Evolutionary conservation across 92 coral and sea anemone species (phyloP), one percentile per base, ranked within the genome.

Genomic region (Porites divaricata): DNA sequence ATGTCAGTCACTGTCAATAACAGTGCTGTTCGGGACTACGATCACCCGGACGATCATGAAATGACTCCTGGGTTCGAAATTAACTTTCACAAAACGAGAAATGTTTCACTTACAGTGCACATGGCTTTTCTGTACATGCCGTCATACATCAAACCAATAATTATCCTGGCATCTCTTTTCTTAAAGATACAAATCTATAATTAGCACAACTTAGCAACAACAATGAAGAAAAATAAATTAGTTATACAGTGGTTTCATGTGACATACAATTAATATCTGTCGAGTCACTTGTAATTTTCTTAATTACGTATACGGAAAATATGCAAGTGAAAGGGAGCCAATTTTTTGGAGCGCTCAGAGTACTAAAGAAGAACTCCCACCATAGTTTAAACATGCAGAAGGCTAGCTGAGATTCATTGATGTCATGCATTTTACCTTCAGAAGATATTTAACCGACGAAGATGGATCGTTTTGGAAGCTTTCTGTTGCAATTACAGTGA

Each of bases 111-210:
- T 48, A 95, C 98, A 67, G 90, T 68, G 85, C 98, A 95, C 91
- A 95, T 88, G 9, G 94, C 84, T 58, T 90, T 81, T 72, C 98
- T 89, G 67, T 91, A 91, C 77, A 82, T 89, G 80, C 88, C 96
- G 63, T 93, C 96, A 65, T 93, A 95, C 98, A 95, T 95, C 16
- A 88, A 87, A 22, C 89, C 91, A 64, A 95, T 86, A 65, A 95
- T 69, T 48, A 95, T 93, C n/a, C 98, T 92, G 5, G 96, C 96
- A 63, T 93, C 95, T 65, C 83, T 85, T 5, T 87, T 79, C 96
- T 93, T 41, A 54, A 54, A 15, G 59, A 54, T 54, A 15, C 14
- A 54, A 54, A 11, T 54, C 12, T 2, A 54, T 54, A 54, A 54
- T 65, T 59, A 56, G 67, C 9, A 48, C 14, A 16, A 15, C n/a